phyloP scores from a whole-genome alignment of 1,140 invertebrate species.

The Caenorhabditis inopinata region DNA sequence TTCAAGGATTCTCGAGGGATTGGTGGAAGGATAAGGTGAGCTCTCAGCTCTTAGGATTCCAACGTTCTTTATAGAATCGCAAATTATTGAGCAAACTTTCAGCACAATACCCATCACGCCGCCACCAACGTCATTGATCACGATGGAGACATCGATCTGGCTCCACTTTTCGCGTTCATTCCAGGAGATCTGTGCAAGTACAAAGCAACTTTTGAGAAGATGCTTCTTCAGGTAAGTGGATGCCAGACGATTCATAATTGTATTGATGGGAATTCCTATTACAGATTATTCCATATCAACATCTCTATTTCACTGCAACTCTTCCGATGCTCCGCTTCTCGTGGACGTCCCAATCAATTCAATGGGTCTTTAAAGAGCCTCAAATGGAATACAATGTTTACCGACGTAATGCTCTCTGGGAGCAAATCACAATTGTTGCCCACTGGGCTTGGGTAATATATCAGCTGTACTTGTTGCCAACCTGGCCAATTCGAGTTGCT shows the following conservation, averaged over 20 bases:
- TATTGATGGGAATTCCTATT: not conserved
- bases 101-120: constrained; percentile 63
- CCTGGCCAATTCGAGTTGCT: constrained; percentile 49
- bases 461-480: constrained; percentile 59
- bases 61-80: not conserved
- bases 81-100: no score
- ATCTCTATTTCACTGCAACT: constrained; percentile 62
- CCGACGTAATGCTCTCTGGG: constrained; percentile 52
- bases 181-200: constrained; percentile 60
- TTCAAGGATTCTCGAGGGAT: constrained; percentile 63
- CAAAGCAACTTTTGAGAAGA: constrained; percentile 56
- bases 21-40: constrained; percentile 65
- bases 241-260: not conserved
- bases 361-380: constrained; percentile 55
- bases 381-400: constrained; percentile 53
- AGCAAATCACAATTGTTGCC: constrained; percentile 50
- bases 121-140: constrained; percentile 65
- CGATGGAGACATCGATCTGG: constrained; percentile 63
- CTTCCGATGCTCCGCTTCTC: constrained; percentile 63
- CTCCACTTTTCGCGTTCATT: constrained; percentile 60
- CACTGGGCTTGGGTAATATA: constrained; percentile 65
- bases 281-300: constrained; percentile 63
- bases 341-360: constrained; percentile 57
- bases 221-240: constrained; percentile 55
- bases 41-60: not conserved